Conservation (phyloP, 92 coral and sea anemone genomes). For the Bergia sp. region DNA sequence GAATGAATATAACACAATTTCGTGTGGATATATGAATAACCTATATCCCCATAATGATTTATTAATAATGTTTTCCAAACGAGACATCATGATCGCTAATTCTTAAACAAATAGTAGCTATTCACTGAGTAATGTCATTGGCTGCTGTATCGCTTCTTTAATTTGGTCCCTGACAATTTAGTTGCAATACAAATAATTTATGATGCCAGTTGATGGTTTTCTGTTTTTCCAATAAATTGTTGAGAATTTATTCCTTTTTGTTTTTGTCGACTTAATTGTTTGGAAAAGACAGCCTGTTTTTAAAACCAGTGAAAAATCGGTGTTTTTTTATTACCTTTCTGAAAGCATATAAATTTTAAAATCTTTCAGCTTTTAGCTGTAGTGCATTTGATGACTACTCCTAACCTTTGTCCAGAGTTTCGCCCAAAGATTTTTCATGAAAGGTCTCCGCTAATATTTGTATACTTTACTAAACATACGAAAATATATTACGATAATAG, state of each 20-base stretch:
- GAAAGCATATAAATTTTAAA: too few relatives aligned
- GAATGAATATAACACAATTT: too few relatives aligned
- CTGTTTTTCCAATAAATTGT: not conserved
- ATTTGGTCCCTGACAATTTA: not conserved
- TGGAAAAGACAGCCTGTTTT: too few relatives aligned
- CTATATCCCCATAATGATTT: not conserved
- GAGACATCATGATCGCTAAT: too few relatives aligned
- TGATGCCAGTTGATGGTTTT: not conserved
- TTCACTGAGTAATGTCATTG: too few relatives aligned
- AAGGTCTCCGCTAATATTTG: not conserved
- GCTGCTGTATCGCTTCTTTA: not conserved
- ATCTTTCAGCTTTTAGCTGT: not conserved
- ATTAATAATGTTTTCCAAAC: not conserved
- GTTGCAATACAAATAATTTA: not conserved
- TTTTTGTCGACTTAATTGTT: too few relatives aligned
- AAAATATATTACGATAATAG: too few relatives aligned
- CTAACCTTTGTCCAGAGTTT: not conserved
- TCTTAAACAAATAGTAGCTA: too few relatives aligned
- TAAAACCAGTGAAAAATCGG: too few relatives aligned
- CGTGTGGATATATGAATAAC: not conserved
- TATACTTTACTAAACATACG: not conserved
- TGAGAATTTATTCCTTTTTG: not conserved
- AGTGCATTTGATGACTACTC: not conserved
- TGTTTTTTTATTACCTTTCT: too few relatives aligned
- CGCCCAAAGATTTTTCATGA: not conserved